A percentile compares a stretch with the other conserved stretches of the same genome.
Conservation (phyloP, 2,797 vertebrate species). For the Erithacus rubecula region DNA sequence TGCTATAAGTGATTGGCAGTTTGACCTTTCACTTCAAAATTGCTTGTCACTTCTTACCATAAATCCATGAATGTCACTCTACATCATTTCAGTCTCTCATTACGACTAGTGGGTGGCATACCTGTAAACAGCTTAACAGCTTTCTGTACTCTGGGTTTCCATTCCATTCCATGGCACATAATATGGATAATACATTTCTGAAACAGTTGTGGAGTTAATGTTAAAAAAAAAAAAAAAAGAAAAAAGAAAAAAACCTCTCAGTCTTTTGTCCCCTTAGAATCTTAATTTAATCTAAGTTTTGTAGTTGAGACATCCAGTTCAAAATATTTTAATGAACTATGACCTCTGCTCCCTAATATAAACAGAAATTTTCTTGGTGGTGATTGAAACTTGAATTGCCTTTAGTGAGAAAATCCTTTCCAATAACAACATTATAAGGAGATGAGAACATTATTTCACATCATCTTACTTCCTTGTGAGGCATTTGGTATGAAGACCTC, state of each 20-base stretch:
- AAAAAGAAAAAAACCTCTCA: neutral
- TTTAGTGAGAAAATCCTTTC: neutral
- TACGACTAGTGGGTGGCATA: neutral
- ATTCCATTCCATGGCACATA: neutral
- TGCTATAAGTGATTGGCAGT: neutral
- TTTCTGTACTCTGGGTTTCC: neutral
- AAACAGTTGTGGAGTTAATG: neutral
- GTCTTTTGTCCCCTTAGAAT: neutral
- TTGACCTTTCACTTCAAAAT: conserved; percentile 15
- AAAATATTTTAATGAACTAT: neutral
- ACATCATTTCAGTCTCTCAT: neutral
- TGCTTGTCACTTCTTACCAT: neutral
- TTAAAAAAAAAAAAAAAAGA: too few relatives aligned
- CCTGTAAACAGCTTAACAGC: conserved; percentile 5
- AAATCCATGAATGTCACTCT: neutral
- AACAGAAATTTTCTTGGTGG: neutral
- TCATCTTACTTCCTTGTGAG: neutral
- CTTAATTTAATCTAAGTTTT: neutral
- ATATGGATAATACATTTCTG: neutral
- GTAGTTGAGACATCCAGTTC: neutral
- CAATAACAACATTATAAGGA: neutral
- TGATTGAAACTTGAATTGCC: neutral
- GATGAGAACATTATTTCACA: neutral
- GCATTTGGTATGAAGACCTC: neutral
- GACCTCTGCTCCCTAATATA: neutral